Conservation (phyloP, 2,888 invertebrate species). For the Leptopilina myrica region DNA sequence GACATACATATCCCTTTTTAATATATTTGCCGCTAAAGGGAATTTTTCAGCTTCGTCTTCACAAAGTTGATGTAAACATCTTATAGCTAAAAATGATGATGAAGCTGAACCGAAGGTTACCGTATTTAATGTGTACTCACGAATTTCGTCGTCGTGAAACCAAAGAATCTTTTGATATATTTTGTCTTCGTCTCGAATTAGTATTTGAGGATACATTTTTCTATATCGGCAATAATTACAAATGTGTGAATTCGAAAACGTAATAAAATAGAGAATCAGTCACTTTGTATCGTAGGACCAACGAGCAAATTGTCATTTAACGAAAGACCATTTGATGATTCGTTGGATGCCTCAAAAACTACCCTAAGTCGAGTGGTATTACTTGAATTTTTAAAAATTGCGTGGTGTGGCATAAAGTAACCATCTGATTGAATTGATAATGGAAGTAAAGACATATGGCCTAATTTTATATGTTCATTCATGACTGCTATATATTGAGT, state of each 20-base stretch:
- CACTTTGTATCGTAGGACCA: slow-evolving; percentile 42
- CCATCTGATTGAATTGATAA: neutral
- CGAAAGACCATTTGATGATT: slow-evolving; percentile 5
- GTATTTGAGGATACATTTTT: slow-evolving; percentile 23
- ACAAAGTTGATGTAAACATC: no score
- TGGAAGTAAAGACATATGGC: slow-evolving; percentile 32
- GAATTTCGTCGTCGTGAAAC: no score
- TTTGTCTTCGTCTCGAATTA: no score
- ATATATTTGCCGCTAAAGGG: no score
- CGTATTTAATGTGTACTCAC: no score
- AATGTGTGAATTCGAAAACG: slow-evolving; percentile 42
- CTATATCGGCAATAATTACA: slow-evolving; percentile 48
- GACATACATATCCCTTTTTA: no score
- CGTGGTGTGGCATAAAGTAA: slow-evolving; percentile 38
- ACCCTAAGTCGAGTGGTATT: slow-evolving; percentile 33
- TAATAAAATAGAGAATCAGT: slow-evolving; percentile 41
- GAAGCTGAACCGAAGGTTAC: no score
- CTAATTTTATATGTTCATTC: slow-evolving; percentile 27
- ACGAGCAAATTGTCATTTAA: slow-evolving; percentile 44
- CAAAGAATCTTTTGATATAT: no score
- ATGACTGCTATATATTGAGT: slow-evolving; percentile 39
- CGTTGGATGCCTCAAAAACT: neutral
- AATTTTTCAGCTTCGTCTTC: no score
- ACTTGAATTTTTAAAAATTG: slow-evolving; percentile 36
- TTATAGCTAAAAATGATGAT: no score